Base-by-base conservation (phyloP, 2,888 invertebrate species). In the Bhutanitis thaidina region DNA sequence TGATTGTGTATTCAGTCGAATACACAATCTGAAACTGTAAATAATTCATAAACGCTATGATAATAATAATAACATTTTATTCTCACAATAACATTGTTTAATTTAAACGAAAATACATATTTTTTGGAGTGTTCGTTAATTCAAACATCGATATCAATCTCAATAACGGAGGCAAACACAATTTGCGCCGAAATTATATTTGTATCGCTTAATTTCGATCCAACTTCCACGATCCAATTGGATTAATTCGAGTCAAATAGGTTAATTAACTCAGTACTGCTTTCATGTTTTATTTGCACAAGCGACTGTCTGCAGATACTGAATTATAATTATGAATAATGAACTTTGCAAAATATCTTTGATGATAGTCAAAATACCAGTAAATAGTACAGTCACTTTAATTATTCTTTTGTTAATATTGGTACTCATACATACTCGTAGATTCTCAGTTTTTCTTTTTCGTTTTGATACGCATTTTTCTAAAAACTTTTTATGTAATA, bases 111-210 rank as follows among this genome's bases (percentile, higher is more conserved):
- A 36, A 9, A 36, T 7, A 35, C 7, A 36, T 15, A n/a, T 36
- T 15, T 2, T 36, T 36, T 20, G 16, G 20, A 16, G 25, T 3
- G 12, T 25, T 43, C 32, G 38, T 34, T 8, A 50, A 39, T 49
- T 49, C 64, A 68, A 74, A 73, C 65, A 65, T 64, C 56, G 50
- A 44, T 47, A 58, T 59, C 59, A 61, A 59, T 65, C 61, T 66
- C 63, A 61, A 73, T 74, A 67, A 61, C 64, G 71, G 56, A 61
- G 43, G 70, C 69, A 80, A 81, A 80, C 66, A 75, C 75, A 74
- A 80, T 78, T 80, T 76, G 57, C 62, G 50, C 52, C 57, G 65
- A 77, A 78, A 80, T 79, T 69, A 71, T 75, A 75, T 80, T 79
- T 78, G 73, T 67, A 74, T 67, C 74, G 71, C 64, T 71, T 69